phyloP scores from a whole-genome alignment of 2,888 invertebrate species.

The Calameuta pallipes region DNA sequence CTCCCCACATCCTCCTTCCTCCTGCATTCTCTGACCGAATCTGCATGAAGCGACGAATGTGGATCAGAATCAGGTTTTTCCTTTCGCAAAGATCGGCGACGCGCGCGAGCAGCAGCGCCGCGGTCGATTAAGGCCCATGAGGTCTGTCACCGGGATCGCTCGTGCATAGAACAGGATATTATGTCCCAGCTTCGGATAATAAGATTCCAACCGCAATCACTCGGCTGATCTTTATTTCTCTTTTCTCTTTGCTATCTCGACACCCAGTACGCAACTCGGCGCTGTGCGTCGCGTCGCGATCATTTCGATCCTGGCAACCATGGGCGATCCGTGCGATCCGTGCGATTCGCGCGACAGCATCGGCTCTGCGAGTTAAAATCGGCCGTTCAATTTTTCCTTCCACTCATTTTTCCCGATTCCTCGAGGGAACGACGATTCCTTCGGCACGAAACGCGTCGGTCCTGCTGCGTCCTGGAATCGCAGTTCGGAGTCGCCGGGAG shows the following conservation, averaged over 20 bases:
- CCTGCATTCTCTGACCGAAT: background rate
- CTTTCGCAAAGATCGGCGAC: background rate
- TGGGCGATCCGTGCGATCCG: too few species aligned
- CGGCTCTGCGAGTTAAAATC: background rate
- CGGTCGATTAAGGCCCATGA: conserved; percentile 41
- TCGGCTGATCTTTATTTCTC: conserved; percentile 37
- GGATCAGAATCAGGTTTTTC: background rate
- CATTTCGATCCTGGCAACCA: too few species aligned
- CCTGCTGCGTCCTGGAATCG: background rate
- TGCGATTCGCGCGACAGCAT: background rate
- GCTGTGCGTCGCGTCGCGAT: background rate
- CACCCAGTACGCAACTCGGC: background rate
- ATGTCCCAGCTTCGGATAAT: conserved; percentile 52
- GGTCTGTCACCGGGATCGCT: conserved; percentile 51
- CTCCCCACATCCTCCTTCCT: background rate
- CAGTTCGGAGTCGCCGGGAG: background rate
- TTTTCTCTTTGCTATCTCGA: background rate
- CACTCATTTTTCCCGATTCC: background rate
- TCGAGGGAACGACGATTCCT: background rate
- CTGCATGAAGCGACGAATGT: background rate
- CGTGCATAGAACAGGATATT: conserved; percentile 61
- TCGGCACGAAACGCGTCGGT: background rate
- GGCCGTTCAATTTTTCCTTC: background rate
- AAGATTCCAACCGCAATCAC: conserved; percentile 55
- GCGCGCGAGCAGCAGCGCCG: conserved; percentile 29